Evolutionary conservation across 1,140 invertebrate species (phyloP), one percentile per base, ranked within the genome.

Genomic region (Drosophila nannoptera): DNA sequence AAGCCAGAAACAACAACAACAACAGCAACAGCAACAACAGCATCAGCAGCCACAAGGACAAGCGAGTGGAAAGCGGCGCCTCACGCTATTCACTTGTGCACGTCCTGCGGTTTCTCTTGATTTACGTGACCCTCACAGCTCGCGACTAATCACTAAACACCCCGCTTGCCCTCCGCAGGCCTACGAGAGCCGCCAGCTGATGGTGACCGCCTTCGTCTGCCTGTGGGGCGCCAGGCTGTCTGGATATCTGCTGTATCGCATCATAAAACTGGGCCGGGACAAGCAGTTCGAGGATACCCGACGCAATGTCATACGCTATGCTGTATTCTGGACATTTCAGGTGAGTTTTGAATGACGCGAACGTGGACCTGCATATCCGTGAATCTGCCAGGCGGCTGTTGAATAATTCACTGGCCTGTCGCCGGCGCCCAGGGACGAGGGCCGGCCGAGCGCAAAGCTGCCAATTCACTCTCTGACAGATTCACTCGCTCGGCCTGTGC

Each of bases 301-400:
- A 64, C 95, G 95, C 68, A 97, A 97, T 82, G 93, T 95, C 5
- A 93, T 97, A 32, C 91, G 95, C 72, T 97, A 97, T 89, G 96
- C 95, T 22, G 93, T 96, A 0, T 97, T 97, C 89, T 98, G 96
- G 93, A 96, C 94, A 0, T 97, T 97, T 90, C 96, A 96, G 92
- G 94, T 96, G 90, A 87, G 78, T 75, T 16, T 6, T 3, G 36
- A 33, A 7, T 8, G 16, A 48, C 48, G 38, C 42, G 7, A 48
- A 48, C 11, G 5, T 42, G 38, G 4, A 40, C 38, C 38, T 60
- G 61, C 65, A 76, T 82, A 82, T 78, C 83, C 87, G 78, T 84
- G 76, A 69, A 64, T 46, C 58, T 83, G 69, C 65, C 65, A 68
- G 45, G 73, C 36, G 35, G 55, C 65, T 67, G 56, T 45, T 84